phyloP scores from a whole-genome alignment of 2,113 vertebrate genomes.

The Typhlomys cinereus region DNA sequence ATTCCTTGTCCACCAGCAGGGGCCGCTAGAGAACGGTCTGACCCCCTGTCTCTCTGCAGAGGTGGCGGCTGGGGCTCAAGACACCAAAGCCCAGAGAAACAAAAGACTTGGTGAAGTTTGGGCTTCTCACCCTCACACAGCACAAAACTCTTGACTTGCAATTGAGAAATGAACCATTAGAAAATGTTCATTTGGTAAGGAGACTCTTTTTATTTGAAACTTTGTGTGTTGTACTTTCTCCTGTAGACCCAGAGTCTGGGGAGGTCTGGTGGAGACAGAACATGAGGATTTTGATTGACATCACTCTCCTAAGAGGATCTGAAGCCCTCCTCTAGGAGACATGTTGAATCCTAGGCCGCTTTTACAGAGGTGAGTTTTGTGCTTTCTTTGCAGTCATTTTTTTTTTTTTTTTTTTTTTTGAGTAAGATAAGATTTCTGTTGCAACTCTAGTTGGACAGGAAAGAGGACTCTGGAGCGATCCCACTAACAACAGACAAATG shows the following conservation, averaged over 20 bases:
- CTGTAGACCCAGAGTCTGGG: background rate
- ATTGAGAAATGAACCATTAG: background rate
- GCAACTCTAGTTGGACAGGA: background rate
- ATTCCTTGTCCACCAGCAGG: constrained; percentile 56
- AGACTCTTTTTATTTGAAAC: background rate
- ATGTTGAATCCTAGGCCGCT: background rate
- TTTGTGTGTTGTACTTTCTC: background rate
- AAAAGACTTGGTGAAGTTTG: background rate
- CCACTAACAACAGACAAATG: background rate
- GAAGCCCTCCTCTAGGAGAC: background rate
- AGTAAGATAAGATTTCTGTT: background rate
- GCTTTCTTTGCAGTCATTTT: background rate
- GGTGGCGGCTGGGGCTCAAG: background rate
- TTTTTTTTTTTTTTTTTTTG: too few relatives aligned
- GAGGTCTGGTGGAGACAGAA: background rate
- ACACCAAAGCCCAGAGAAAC: background rate
- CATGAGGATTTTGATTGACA: too few relatives aligned
- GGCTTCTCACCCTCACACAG: background rate
- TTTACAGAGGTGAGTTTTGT: background rate
- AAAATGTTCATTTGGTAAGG: background rate
- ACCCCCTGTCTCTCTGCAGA: background rate
- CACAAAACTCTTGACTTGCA: background rate
- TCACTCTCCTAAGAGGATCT: background rate
- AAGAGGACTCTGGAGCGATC: background rate
- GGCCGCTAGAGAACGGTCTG: constrained; percentile 65